Conservation (phyloP, 2,113 vertebrate species). For the Callorhinus ursinus region DNA sequence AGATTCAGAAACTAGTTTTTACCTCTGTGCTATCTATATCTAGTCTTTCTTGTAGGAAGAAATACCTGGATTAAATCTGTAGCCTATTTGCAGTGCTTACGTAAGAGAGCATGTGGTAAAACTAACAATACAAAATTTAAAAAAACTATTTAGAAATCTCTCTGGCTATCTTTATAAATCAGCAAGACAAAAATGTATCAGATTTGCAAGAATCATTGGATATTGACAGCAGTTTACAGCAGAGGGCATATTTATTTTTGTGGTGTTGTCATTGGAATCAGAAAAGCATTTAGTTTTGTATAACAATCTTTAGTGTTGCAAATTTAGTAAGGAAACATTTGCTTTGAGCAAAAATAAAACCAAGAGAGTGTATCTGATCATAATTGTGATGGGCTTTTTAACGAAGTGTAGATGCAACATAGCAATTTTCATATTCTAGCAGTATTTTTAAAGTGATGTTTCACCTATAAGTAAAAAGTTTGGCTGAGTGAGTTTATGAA, state of each 20-base stretch:
- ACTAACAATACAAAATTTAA: background rate
- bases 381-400: background rate
- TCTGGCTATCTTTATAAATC: background rate
- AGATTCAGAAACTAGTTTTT: background rate
- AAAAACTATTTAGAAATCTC: background rate
- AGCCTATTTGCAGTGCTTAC: background rate
- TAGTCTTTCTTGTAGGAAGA: constrained; percentile 15
- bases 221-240: background rate
- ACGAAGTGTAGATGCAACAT: background rate
- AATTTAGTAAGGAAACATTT: constrained; percentile 13
- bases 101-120: constrained; percentile 39
- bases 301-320: background rate
- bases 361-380: background rate
- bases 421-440: background rate
- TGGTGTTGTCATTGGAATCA: background rate
- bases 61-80: background rate
- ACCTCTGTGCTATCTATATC: background rate
- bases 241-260: background rate
- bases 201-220: background rate
- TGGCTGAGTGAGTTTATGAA: background rate
- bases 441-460: background rate
- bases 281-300: background rate
- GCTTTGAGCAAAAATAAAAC: constrained; percentile 32
- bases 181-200: background rate
- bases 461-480: background rate